phyloP scores from a whole-genome alignment of 1,140 invertebrate genomes.

The Mylabris phalerata region DNA sequence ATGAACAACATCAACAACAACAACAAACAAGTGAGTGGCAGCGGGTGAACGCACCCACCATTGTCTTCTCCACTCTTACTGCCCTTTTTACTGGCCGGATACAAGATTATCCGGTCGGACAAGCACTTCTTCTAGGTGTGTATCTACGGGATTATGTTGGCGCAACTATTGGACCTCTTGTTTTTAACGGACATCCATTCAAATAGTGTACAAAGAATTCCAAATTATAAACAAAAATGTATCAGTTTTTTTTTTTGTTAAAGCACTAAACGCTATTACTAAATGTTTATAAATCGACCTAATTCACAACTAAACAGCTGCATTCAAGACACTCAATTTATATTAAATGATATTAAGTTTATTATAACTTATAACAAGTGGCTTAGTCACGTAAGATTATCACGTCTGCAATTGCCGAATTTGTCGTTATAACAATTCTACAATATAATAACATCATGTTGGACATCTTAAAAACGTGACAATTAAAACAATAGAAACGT shows the following conservation, averaged over 20 bases:
- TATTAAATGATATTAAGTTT: too few relatives aligned
- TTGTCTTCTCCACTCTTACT: conserved; percentile 8
- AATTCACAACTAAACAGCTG: too few relatives aligned
- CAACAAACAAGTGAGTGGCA: conserved; percentile 4
- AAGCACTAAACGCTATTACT: too few relatives aligned
- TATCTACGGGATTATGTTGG: neutral
- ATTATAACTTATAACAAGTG: neutral
- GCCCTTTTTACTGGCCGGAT: conserved; percentile 14
- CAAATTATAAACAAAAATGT: too few relatives aligned
- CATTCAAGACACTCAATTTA: too few relatives aligned
- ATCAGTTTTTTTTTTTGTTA: too few relatives aligned
- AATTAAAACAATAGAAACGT: too few relatives aligned
- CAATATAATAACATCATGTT: too few relatives aligned
- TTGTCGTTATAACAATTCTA: conserved; percentile 2
- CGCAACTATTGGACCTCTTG: conserved; percentile 4
- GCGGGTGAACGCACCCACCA: conserved; percentile 14
- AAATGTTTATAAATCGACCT: too few relatives aligned
- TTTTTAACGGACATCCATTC: neutral
- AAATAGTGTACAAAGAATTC: too few relatives aligned
- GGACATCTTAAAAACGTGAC: too few relatives aligned
- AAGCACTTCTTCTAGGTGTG: conserved; percentile 9
- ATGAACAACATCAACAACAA: neutral
- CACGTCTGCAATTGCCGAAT: conserved; percentile 8
- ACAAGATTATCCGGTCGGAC: conserved; percentile 13
- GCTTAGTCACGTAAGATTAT: neutral